Evolutionary conservation across 1,140 invertebrate species (phyloP).

Genomic region (Pygmarrhopalites habei): DNA sequence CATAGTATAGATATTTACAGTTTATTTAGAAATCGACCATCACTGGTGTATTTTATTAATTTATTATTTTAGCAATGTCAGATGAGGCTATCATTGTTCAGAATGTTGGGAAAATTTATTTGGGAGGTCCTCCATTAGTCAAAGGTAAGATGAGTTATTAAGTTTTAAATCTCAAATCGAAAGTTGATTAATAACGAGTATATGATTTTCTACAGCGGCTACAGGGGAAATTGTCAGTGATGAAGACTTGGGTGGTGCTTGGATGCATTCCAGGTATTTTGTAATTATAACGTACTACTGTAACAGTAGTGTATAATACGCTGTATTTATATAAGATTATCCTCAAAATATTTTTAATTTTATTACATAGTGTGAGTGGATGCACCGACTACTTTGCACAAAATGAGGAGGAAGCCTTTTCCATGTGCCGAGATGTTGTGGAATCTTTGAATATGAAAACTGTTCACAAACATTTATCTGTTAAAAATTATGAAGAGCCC

Average conservation of each 20-base stretch:
- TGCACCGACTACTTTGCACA: slow-evolving; percentile 48
- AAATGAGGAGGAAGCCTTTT: slow-evolving; percentile 45
- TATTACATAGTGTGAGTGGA: slow-evolving; percentile 49
- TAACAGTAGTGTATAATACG: neutral
- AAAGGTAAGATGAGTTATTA: no score
- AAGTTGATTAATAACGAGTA: no score
- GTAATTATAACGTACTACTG: no score
- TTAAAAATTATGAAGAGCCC: slow-evolving; percentile 11
- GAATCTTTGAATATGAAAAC: slow-evolving; percentile 42
- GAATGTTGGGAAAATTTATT: slow-evolving; percentile 58
- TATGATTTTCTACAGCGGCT: no score
- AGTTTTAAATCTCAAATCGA: no score
- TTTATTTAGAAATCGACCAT: no score
- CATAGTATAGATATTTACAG: no score
- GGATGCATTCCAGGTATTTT: slow-evolving; percentile 54
- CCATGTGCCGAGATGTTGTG: slow-evolving; percentile 44
- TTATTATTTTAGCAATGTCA: no score
- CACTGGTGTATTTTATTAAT: no score
- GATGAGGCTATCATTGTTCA: slow-evolving; percentile 60
- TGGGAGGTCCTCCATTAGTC: slow-evolving; percentile 59
- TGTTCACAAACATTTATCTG: neutral
- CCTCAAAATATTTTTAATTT: no score
- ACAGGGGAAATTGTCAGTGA: slow-evolving; percentile 58
- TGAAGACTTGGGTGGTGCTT: slow-evolving; percentile 61
- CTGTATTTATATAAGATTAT: neutral